A percentile compares a stretch with the other conserved stretches of the same genome.
These are phyloP conservation scores for Falcaria lacertinaria DNA, from an alignment of 2,888 invertebrate genomes.

Conservation along the genomic window DNA sequence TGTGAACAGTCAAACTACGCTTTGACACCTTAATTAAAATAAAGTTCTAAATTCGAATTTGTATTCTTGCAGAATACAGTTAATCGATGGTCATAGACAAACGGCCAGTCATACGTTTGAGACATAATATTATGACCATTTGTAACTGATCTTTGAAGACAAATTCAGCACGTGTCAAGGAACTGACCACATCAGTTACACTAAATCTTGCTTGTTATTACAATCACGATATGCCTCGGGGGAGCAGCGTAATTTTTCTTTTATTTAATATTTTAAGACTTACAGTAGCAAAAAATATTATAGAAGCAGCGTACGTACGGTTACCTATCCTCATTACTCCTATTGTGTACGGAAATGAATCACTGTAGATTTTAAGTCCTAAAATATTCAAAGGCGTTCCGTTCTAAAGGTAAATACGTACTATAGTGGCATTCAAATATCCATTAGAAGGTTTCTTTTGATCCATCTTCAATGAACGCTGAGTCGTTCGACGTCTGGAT, in stretches of 20 bases:
- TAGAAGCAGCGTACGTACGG: background rate
- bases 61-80: too few relatives aligned
- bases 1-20: too few relatives aligned
- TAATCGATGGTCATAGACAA: too few relatives aligned
- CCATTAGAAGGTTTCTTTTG: slow-evolving; percentile 73
- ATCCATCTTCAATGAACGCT: slow-evolving; percentile 54
- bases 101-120: too few relatives aligned
- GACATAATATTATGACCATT: background rate
- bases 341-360: slow-evolving; percentile 1
- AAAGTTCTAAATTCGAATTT: too few relatives aligned
- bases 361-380: slow-evolving; percentile 3
- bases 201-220: background rate
- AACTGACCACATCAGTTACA: background rate
- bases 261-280: background rate
- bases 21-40: too few relatives aligned
- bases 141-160: background rate
- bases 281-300: background rate
- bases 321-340: slow-evolving; percentile 1
- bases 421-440: slow-evolving; percentile 65
- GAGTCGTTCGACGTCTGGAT: slow-evolving; percentile 54
- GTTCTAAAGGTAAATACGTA: slow-evolving; percentile 41
- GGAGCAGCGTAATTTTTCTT: background rate
- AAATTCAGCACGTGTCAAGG: background rate
- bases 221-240: background rate
- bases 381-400: slow-evolving; percentile 14